Conservation (phyloP, 2,888 invertebrate species). For the Lasioglossum vierecki region DNA sequence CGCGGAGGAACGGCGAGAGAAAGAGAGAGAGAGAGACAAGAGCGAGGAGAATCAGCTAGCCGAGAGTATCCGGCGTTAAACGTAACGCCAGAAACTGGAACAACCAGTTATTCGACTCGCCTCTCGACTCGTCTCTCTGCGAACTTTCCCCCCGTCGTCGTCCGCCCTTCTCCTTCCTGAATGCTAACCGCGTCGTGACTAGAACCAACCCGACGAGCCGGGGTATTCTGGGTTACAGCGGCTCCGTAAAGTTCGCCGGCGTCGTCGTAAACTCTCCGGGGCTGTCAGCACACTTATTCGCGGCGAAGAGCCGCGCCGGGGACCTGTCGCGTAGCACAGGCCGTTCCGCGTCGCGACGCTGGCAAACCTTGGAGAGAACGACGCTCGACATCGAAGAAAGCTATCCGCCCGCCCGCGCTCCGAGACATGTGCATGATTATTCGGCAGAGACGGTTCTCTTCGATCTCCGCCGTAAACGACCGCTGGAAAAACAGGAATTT, state of each 20-base stretch:
- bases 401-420: not conserved
- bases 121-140: conserved; percentile 55
- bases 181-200: conserved; percentile 45
- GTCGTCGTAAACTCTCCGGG: conserved; percentile 36
- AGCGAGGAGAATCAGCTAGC: not conserved
- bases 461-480: not conserved
- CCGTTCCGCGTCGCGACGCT: conserved; percentile 2
- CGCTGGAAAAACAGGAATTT: conserved; percentile 9
- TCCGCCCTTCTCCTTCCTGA: conserved; percentile 27
- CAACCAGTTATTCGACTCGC: conserved; percentile 72
- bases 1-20: not conserved
- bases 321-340: conserved; percentile 19
- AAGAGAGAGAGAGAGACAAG: not conserved
- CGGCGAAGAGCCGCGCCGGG: not conserved
- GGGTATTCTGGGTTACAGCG: conserved; percentile 56
- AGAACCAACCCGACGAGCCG: conserved; percentile 30
- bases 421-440: not conserved
- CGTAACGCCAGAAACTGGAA: conserved; percentile 73
- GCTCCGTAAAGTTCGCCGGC: conserved; percentile 42
- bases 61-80: conserved; percentile 59
- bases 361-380: not conserved
- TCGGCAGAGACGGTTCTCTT: not conserved
- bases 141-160: conserved; percentile 50
- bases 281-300: conserved; percentile 32
- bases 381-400: not conserved